These are phyloP conservation scores for Ginglymostoma cirratum DNA, from an alignment of 2,113 vertebrate genomes.

Conservation along the genomic window DNA sequence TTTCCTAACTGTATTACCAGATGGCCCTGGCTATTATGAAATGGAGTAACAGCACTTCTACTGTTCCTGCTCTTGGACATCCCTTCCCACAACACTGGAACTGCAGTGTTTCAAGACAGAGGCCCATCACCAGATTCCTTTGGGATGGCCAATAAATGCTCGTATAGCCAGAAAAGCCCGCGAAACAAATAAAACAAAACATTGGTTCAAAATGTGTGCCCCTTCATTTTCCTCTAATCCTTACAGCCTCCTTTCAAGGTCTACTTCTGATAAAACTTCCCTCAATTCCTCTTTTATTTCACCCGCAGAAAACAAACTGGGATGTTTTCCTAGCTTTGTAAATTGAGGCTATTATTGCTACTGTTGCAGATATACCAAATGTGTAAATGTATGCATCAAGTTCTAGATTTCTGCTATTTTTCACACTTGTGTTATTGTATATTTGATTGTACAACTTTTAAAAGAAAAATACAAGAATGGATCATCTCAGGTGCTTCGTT, in stretches of 20 bases:
- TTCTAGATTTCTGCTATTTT: neutral
- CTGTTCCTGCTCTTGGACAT: neutral
- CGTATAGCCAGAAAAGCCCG: no score
- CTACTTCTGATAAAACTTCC: neutral
- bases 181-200: no score
- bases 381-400: neutral
- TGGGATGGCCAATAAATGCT: no score
- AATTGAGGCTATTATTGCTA: neutral
- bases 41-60: neutral
- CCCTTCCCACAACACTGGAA: no score
- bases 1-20: neutral
- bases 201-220: neutral
- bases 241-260: neutral
- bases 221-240: neutral
- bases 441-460: neutral
- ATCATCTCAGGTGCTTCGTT: neutral
- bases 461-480: neutral
- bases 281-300: neutral
- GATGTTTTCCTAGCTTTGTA: neutral
- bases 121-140: no score
- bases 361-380: neutral
- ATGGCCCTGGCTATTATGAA: neutral
- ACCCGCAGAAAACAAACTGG: neutral
- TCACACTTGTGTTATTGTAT: neutral
- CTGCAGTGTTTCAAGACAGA: no score